These are phyloP conservation scores for Drosophila paracracens DNA, from an alignment of 2,888 invertebrate species.

Conservation along the genomic window DNA sequence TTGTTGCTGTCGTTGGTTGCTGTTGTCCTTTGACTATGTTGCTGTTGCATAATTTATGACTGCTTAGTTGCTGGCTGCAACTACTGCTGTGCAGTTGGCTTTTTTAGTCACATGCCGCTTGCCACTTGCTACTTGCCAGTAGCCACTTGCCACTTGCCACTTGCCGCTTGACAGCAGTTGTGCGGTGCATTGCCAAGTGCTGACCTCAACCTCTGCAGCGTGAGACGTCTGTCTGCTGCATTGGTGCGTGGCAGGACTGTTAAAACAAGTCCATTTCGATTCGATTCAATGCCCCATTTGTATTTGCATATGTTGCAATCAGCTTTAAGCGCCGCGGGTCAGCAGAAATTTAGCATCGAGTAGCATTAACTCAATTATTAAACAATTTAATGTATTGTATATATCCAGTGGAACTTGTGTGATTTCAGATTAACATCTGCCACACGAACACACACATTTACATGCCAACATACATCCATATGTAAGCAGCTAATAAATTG, in stretches of 20 bases:
- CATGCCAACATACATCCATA: constrained; percentile 7
- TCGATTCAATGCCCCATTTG: constrained; percentile 43
- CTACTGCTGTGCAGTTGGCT: constrained; percentile 43
- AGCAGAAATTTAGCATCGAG: constrained; percentile 30
- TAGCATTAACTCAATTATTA: constrained; percentile 72
- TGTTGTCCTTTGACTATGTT: constrained; percentile 76
- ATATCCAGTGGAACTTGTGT: constrained; percentile 33
- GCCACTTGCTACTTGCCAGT: constrained; percentile 20
- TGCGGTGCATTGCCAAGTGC: constrained; percentile 38
- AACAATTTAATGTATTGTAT: constrained; percentile 58
- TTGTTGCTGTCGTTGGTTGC: constrained; percentile 28
- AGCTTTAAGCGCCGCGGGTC: constrained; percentile 61
- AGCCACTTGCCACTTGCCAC: constrained; percentile 15
- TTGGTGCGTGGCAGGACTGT: constrained; percentile 57
- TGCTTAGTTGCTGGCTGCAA: constrained; percentile 61
- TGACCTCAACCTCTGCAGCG: constrained; percentile 34
- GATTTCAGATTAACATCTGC: constrained; percentile 62
- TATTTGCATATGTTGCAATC: constrained; percentile 38
- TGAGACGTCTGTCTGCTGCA: constrained; percentile 42
- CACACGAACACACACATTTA: background rate
- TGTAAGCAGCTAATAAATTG: constrained; percentile 68
- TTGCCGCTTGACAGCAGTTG: constrained; percentile 29
- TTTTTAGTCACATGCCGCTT: constrained; percentile 50
- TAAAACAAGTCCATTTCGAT: constrained; percentile 61
- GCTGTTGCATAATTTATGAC: constrained; percentile 76